Conservation (phyloP, 2,797 vertebrate genomes). For the Acanthurus leucopareius region DNA sequence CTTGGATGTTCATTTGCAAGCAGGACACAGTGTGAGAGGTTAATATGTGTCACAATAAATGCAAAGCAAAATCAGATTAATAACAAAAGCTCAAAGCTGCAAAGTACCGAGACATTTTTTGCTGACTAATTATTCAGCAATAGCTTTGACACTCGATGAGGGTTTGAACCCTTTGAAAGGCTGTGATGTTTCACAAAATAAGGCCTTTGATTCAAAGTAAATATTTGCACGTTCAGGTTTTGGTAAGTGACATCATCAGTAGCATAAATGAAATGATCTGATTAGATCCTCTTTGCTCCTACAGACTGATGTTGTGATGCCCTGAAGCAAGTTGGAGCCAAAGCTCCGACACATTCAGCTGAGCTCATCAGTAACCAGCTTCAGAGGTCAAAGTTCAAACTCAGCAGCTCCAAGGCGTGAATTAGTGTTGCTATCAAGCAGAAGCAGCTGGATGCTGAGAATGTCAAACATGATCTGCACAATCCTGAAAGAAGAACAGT, state of each 20-base stretch:
- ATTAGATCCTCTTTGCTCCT: slow-evolving; percentile 12
- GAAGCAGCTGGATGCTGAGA: slow-evolving; percentile 26
- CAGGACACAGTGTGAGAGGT: background rate
- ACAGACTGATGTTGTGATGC: slow-evolving; percentile 2
- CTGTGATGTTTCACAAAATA: slow-evolving; percentile 52
- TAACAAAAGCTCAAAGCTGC: background rate
- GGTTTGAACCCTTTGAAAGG: slow-evolving; percentile 9
- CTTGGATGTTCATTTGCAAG: too few relatives aligned
- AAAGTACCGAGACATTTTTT: slow-evolving; percentile 13
- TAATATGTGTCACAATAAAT: slow-evolving; percentile 3
- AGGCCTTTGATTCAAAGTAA: slow-evolving; percentile 33
- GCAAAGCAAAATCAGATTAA: slow-evolving; percentile 23
- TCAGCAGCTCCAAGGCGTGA: slow-evolving; percentile 19
- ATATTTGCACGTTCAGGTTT: slow-evolving; percentile 3
- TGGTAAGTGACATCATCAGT: background rate
- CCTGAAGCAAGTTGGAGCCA: background rate
- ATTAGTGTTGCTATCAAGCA: slow-evolving; percentile 23
- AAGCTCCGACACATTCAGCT: background rate
- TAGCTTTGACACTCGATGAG: slow-evolving; percentile 2
- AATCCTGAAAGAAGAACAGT: slow-evolving; percentile 17
- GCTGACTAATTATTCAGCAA: slow-evolving; percentile 5
- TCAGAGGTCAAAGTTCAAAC: slow-evolving; percentile 35
- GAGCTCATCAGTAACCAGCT: slow-evolving; percentile 1
- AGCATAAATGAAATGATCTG: background rate
- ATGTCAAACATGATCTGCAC: slow-evolving; percentile 37